Percentiles rank a stretch among this genome's conserved stretches.
Conservation (phyloP, 2,113 vertebrate species). For the Scomber colias region DNA sequence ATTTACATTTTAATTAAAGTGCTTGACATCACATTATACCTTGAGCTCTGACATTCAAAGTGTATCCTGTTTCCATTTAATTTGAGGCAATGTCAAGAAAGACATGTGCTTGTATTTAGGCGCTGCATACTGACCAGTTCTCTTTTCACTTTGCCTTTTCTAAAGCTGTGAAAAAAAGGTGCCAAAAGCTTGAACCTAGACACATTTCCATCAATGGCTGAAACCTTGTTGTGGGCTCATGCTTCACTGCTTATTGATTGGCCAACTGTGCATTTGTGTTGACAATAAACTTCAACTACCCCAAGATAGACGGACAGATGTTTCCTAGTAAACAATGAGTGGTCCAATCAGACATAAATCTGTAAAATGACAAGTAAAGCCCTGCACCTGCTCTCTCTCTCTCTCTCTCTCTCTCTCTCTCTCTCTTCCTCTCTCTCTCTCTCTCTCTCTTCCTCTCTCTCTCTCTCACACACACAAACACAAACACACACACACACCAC, state of each 20-base stretch:
- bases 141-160: constrained; percentile 17
- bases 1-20: background rate
- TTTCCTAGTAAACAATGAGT: constrained; percentile 61
- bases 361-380: constrained; percentile 58
- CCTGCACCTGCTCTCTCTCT: constrained; percentile 50
- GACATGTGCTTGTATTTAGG: background rate
- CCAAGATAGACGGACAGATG: constrained; percentile 50
- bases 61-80: constrained; percentile 8
- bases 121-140: constrained; percentile 1
- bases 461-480: constrained; percentile 20
- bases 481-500: constrained; percentile 26
- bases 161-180: constrained; percentile 15
- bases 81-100: constrained; percentile 29
- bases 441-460: background rate
- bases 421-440: constrained; percentile 22
- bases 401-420: constrained; percentile 3
- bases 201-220: constrained; percentile 31
- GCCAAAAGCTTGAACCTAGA: constrained; percentile 38
- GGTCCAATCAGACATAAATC: constrained; percentile 51
- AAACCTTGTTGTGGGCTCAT: constrained; percentile 50
- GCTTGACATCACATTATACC: background rate
- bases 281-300: constrained; percentile 41
- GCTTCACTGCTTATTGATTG: constrained; percentile 59
- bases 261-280: constrained; percentile 50
- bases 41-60: constrained; percentile 29